Evolutionary conservation across 2,113 vertebrate species (phyloP), one percentile per base, ranked within the genome.

Genomic region (Callopanchax toddi): DNA sequence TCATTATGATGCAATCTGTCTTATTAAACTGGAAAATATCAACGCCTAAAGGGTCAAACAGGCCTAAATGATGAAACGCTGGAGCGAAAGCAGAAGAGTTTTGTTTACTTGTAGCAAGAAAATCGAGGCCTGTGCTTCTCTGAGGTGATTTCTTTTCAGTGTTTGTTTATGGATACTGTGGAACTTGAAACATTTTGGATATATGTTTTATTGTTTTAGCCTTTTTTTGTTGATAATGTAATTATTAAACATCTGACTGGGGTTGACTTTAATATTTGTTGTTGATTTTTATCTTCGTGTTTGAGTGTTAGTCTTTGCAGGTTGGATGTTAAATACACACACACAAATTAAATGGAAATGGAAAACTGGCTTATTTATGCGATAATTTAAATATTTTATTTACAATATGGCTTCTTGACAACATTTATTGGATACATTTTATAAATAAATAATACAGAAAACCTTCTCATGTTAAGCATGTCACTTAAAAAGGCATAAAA

Each of bases 261-360:
- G 87, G 81, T 88, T 85, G 78, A 89, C 89, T 91, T 91, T 88
- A 90, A 90, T 89, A 89, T 82, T 88, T 88, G 87, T 86, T 20
- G 39, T 86, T 90, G 88, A 76, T 89, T 91, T 91, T 87, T 64
- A 90, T 36, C 71, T 74, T 64, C 79, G 75, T 81, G 44, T 74
- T 55, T 53, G 60, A 29, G 76, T 82, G 49, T 74, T 81, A 83
- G 40, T 6, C 3, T 37, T 12, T 6, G 5, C 29, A 32, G 29
- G 29, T 6, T 32, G 29, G 29, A 9, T 32, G 29, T 32, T 32
- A 8, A 8, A 32, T 6, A 32, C 6, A 32, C 29, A 32, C 29
- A 32, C n/a, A n/a, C n/a, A n/a, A n/a, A n/a, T n/a, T n/a, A n/a
- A n/a, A n/a, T n/a, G n/a, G n/a, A n/a, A n/a, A n/a, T n/a, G n/a